phyloP scores from a whole-genome alignment of 2,888 invertebrate genomes.

The Calliphora vomitoria region DNA sequence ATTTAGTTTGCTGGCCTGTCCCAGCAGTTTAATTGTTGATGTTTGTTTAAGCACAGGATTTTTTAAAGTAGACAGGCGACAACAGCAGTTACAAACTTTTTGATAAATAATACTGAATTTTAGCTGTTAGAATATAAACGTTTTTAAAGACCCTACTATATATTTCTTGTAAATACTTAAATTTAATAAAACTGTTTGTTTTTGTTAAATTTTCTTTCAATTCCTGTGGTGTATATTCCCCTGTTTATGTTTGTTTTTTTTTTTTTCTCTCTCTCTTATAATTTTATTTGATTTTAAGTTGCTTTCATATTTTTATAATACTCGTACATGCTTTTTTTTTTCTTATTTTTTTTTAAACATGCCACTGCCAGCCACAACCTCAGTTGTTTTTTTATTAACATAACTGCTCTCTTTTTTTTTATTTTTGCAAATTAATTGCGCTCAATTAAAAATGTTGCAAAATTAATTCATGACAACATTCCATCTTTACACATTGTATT shows the following conservation, averaged over 20 bases:
- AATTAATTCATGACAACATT: slow-evolving; percentile 80
- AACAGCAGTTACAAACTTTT: background rate
- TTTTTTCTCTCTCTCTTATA: background rate
- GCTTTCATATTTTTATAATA: background rate
- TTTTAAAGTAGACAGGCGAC: background rate
- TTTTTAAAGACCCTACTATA: background rate
- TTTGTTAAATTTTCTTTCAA: no score
- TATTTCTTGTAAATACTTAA: background rate
- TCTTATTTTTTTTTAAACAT: slow-evolving; percentile 1
- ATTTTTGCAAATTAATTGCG: slow-evolving; percentile 82
- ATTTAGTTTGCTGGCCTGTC: background rate
- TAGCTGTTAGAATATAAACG: no score
- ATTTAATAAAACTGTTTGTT: no score
- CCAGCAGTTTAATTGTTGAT: slow-evolving; percentile 14
- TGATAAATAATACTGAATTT: background rate
- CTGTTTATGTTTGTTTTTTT: no score
- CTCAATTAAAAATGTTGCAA: slow-evolving; percentile 84
- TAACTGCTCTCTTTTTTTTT: slow-evolving; percentile 72
- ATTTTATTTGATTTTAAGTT: background rate
- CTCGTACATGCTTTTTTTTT: background rate
- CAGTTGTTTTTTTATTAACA: slow-evolving; percentile 5
- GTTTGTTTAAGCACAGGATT: background rate
- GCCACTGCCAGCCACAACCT: background rate
- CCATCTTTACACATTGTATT: slow-evolving; percentile 71
- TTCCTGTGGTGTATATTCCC: no score